Percentiles rank a stretch among this genome's conserved stretches.
These are phyloP conservation scores for Ptychodera flava DNA, from an alignment of 35 echinoderm and acorn worm species.

Conservation along the genomic window DNA sequence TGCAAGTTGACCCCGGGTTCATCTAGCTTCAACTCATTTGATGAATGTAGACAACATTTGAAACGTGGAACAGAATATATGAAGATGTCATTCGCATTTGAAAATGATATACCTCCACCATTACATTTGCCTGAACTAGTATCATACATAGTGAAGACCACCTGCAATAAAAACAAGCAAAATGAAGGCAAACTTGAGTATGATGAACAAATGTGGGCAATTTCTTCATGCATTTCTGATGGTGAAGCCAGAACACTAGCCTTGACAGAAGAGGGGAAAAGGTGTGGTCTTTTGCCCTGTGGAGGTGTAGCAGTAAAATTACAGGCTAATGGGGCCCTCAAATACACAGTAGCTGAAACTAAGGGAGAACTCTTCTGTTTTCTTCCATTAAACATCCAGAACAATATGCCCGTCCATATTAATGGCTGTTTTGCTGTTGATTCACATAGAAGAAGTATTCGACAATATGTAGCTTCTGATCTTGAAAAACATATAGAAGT, in stretches of 20 bases:
- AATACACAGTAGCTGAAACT: too few relatives aligned
- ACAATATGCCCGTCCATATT: constrained; percentile 58
- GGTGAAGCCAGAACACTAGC: not conserved
- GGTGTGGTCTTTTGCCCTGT: not conserved
- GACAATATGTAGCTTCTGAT: not conserved
- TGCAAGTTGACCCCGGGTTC: not conserved
- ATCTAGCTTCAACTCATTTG: not conserved
- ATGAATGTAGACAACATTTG: not conserved
- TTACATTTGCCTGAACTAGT: not conserved
- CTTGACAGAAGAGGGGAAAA: not conserved
- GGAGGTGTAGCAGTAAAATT: not conserved
- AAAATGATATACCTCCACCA: too few relatives aligned
- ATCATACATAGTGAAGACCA: not conserved
- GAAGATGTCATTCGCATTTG: not conserved
- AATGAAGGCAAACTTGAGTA: not conserved
- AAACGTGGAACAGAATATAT: not conserved
- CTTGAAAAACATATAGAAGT: not conserved
- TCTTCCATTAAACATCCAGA: not conserved
- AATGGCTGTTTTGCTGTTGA: constrained; percentile 59
- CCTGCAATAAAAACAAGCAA: not conserved
- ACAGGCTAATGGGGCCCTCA: too few relatives aligned
- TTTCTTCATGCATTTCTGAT: not conserved
- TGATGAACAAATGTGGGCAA: not conserved
- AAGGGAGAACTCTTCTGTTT: not conserved
- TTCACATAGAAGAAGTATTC: constrained; percentile 36